Base-by-base conservation (phyloP, 2,888 invertebrate genomes). In the Mythimna pallens region DNA sequence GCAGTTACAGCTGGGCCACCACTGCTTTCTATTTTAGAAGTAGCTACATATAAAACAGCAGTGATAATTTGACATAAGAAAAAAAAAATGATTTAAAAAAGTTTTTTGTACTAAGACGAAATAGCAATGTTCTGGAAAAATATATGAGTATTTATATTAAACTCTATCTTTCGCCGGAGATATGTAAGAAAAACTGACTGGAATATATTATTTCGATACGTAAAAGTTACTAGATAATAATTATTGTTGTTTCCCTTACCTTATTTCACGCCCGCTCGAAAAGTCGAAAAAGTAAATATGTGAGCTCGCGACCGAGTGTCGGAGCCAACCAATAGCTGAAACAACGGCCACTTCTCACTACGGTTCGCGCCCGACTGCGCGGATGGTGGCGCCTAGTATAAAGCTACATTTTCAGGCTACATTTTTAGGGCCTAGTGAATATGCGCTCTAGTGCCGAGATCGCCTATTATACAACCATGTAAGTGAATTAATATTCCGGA, bases 361-460 rank as follows among this genome's bases (percentile, higher is more conserved):
- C 47, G 50, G 2, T 7, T 30, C 40, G 36, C 47, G 30, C 50
- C 36, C 2, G 40, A 74, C 54, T 74, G 74, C 17, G 47, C 10
- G 36, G 25, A 7, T 14, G n/a, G 10, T 8, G 4, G 10, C n/a
- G 20, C 50, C 7, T 9, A 34, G 34, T 58, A 34, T 3, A 17
- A 9, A 20, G 30, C 17, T 34, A 34, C 36, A 30, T 64, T 68
- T 63, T 34, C 62, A 43, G 30, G n/a, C 14, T 62, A 34, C 3
- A 17, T 62, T 61, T 61, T n/a, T 22, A 52, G 20, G 34, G 50
- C 14, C 6, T 25, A 65, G 34, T 36, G 25, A 36, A 3, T 30
- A 40, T n/a, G 30, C 67, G 22, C n/a, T 17, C n/a, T 68, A 43
- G 3, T 40, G 52, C n/a, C n/a, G 12, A 10, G 30, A 17, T 9